A percentile compares a stretch with the other conserved stretches of the same genome.
Conservation (phyloP, 2,888 invertebrate genomes). For the Hyalella azteca region DNA sequence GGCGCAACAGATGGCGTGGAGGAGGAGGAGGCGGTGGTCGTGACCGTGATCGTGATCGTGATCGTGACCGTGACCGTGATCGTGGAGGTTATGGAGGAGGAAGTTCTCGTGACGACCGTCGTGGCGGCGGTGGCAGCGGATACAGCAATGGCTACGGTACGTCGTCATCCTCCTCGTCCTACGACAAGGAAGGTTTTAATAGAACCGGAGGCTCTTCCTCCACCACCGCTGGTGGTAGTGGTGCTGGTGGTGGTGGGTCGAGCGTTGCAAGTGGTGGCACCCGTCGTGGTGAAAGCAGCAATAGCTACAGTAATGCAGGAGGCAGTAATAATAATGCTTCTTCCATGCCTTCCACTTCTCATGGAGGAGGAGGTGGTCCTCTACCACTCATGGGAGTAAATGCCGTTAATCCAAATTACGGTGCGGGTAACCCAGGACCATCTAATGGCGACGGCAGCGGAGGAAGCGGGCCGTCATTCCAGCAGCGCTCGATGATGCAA, state of each 20-base stretch:
- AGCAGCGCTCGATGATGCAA: background rate
- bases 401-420: background rate
- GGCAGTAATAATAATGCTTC: background rate
- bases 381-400: slow-evolving; percentile 1
- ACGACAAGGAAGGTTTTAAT: slow-evolving; percentile 54
- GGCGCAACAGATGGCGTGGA: slow-evolving; percentile 56
- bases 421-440: background rate
- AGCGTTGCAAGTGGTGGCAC: slow-evolving; percentile 48
- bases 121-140: slow-evolving; percentile 41
- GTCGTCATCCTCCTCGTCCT: slow-evolving; percentile 32
- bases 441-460: background rate
- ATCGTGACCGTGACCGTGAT: slow-evolving; percentile 43
- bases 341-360: slow-evolving; percentile 7
- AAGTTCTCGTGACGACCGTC: slow-evolving; percentile 52
- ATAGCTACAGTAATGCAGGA: slow-evolving; percentile 48
- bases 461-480: background rate
- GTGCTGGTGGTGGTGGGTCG: slow-evolving; percentile 52
- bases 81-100: slow-evolving; percentile 53
- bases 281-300: slow-evolving; percentile 28
- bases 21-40: slow-evolving; percentile 55
- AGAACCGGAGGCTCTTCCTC: slow-evolving; percentile 37
- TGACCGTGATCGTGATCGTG: slow-evolving; percentile 50
- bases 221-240: slow-evolving; percentile 49
- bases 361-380: slow-evolving; percentile 34
- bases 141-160: slow-evolving; percentile 40